Base-by-base conservation (phyloP, 2,888 invertebrate genomes). In the Camponotus fellah region DNA sequence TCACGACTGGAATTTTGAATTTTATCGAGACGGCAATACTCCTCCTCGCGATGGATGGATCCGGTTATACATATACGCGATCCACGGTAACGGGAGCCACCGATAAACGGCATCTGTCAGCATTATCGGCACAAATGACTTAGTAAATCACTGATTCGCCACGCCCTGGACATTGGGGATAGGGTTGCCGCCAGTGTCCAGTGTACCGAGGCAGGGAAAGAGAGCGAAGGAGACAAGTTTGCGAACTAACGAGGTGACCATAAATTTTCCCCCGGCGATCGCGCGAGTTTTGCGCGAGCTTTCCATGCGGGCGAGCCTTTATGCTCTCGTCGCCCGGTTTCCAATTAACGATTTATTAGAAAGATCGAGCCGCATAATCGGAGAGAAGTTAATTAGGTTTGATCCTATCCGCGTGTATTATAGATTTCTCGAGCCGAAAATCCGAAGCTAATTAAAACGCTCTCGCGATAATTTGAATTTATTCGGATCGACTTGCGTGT, bases 111-210 rank as follows among this genome's bases (percentile, higher is more conserved):
- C 93, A 93, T 93, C 93, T 93, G 93, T 94, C 93, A 91, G 91
- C 84, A 91, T 93, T 93, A 93, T 93, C 94, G 94, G 92, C 91
- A 92, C 94, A 93, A 94, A 94, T 94, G 93, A 93, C 92, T 92
- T 88, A 90, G 89, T 94, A 94, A 94, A 94, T 94, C 94, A 94
- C 90, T 88, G 91, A 94, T 94, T 91, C 89, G 92, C 93, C 94
- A 94, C 94, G 94, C 94, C 94, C 93, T 93, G 94, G 94, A 92
- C 94, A 92, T 86, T 86, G 90, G 81, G 91, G 92, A 94, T 94
- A 93, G 93, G 92, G 94, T 94, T 94, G 92, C 93, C 90, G 83
- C 17, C 77, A 92, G 93, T 93, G 92, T 94, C 93, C 93, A 92
- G 91, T 92, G 83, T 74, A 85, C 79, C 76, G 82, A 64, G 53